Base-by-base conservation (phyloP, 2,888 invertebrate species). In the Acanthosoma haemorrhoidale region DNA sequence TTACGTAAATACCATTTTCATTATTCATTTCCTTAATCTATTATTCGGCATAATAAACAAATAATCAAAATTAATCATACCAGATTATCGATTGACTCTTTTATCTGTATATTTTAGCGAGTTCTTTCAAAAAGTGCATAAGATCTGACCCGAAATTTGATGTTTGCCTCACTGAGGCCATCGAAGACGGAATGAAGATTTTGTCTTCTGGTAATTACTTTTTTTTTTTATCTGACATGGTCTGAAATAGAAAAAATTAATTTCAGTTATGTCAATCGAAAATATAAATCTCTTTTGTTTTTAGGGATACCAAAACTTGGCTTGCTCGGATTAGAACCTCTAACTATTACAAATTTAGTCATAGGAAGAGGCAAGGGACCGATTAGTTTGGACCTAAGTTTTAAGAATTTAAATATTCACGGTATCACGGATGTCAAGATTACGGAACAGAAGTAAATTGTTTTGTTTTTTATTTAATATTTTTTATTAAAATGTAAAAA, bases 391-490 rank as follows among this genome's bases (percentile, higher is more conserved):
- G 70, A 73, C 16, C 38, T 73, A 11, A 73, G 43, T 4, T 71
- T 73, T 61, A 71, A 69, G 64, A 71, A 73, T 63, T 57, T 73
- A 51, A 71, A 73, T 39, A 73, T 73, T n/a, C 71, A 70, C 31
- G 73, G 73, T n/a, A 73, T 73, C 63, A 72, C 72, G 31, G 58
- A 72, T 60, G 69, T 72, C 16, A 69, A 67, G 63, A 69, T 70
- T 18, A 70, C 41, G 34, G 59, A 69, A 4, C 69, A 71, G 59
- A 71, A 71, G 71, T 72, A 43, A 70, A 68, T 41, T 25, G 21
- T 32, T 29, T 25, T 31, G 0, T n/a, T 25, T 13, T 9, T 6
- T 51, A 25, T 1, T 13, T 2, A 51, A n/a, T 4, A 25, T n/a
- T 51, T 51, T 25, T 13, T 15, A n/a, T 25, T 25, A 4, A 6